A percentile compares a stretch with the other conserved stretches of the same genome.
These are phyloP conservation scores for Philereme transversata DNA, from an alignment of 2,888 invertebrate species.

Conservation along the genomic window DNA sequence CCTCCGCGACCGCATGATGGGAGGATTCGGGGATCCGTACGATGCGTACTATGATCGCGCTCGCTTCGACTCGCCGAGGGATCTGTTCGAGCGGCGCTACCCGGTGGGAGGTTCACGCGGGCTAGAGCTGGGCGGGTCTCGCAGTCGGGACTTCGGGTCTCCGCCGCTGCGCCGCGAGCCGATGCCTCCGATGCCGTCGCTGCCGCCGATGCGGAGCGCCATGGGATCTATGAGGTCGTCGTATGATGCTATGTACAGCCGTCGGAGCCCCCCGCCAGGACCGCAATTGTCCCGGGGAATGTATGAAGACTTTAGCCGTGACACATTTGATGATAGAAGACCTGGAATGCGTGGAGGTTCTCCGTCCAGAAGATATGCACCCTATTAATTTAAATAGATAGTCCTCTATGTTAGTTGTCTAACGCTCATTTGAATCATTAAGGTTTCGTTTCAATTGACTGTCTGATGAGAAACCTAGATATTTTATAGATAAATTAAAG, in stretches of 20 bases:
- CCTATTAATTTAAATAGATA: conserved; percentile 85
- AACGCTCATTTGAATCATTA: conserved; percentile 45
- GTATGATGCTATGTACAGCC: conserved; percentile 92
- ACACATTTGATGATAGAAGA: conserved; percentile 94
- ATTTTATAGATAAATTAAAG: conserved; percentile 62
- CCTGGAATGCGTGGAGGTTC: conserved; percentile 92
- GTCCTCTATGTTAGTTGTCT: conserved; percentile 44
- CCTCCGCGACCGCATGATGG: conserved; percentile 96
- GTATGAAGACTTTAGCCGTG: conserved; percentile 95
- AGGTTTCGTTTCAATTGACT: conserved; percentile 55
- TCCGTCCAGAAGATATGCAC: conserved; percentile 93
- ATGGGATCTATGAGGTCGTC: conserved; percentile 88
- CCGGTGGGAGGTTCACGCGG: conserved; percentile 83
- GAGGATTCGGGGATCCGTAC: conserved; percentile 92
- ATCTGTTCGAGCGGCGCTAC: conserved; percentile 92
- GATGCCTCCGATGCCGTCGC: conserved; percentile 91
- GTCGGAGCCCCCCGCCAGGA: conserved; percentile 89
- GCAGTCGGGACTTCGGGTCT: conserved; percentile 86
- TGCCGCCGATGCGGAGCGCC: conserved; percentile 84
- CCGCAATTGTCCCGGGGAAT: conserved; percentile 85
- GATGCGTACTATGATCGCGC: conserved; percentile 92
- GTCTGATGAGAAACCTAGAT: conserved; percentile 50
- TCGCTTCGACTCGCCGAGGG: conserved; percentile 90
- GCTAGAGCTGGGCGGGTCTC: conserved; percentile 81
- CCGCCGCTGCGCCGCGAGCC: conserved; percentile 91